These are phyloP conservation scores for Thamnophis sirtalis DNA, from an alignment of 2,113 vertebrate genomes.

Conservation along the genomic window DNA sequence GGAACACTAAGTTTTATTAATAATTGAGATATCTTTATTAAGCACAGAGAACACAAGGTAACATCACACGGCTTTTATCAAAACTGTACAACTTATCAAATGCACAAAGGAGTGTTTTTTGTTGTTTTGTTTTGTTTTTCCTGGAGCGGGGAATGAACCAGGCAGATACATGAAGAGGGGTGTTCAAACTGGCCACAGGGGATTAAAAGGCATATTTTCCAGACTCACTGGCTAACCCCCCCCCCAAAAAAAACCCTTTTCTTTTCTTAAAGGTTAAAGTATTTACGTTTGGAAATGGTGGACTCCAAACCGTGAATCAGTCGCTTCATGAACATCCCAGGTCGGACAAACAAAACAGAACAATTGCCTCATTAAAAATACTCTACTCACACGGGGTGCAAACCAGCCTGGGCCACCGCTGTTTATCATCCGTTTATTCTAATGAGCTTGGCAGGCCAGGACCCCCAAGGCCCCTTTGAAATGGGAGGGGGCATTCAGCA, in stretches of 20 bases:
- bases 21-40: slow-evolving; percentile 79
- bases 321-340: slow-evolving; percentile 60
- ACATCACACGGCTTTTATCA: slow-evolving; percentile 72
- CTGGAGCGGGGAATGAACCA: slow-evolving; percentile 51
- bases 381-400: slow-evolving; percentile 49
- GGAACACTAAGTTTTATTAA: slow-evolving; percentile 36
- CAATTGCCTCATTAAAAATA: slow-evolving; percentile 56
- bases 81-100: slow-evolving; percentile 73
- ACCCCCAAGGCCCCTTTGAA: background rate
- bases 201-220: slow-evolving; percentile 57
- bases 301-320: slow-evolving; percentile 43
- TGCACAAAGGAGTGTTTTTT: slow-evolving; percentile 53
- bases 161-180: slow-evolving; percentile 49
- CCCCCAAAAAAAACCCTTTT: slow-evolving; percentile 6
- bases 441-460: background rate
- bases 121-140: background rate
- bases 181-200: slow-evolving; percentile 74
- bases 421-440: background rate
- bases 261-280: slow-evolving; percentile 40
- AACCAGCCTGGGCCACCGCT: background rate
- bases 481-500: background rate
- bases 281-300: slow-evolving; percentile 58
- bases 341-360: slow-evolving; percentile 57
- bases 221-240: slow-evolving; percentile 24
- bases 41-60: slow-evolving; percentile 69